A percentile compares a stretch with the other conserved stretches of the same genome.
phyloP scores from a whole-genome alignment of 2,113 vertebrate genomes.

The Petrocephalus microphthalmus region DNA sequence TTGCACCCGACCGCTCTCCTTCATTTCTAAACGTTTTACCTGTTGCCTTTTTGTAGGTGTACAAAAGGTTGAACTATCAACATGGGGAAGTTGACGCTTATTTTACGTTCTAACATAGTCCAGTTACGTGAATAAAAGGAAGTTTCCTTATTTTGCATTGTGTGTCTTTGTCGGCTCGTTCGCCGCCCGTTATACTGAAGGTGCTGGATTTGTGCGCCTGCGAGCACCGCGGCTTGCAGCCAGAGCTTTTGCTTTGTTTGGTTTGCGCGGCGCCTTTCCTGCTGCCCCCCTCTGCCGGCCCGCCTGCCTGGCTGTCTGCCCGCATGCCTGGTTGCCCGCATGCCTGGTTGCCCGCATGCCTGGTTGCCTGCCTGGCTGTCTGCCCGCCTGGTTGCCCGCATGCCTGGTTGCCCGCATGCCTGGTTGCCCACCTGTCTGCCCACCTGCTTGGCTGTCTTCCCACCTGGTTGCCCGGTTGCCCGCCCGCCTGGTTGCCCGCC shows the following conservation, averaged over 20 bases:
- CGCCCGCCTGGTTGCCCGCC: not conserved
- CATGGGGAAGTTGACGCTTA: constrained; percentile 58
- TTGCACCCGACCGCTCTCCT: not conserved
- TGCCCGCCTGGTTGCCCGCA: too few species aligned
- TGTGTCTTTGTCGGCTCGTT: not conserved
- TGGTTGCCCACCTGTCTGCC: too few species aligned
- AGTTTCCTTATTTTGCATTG: constrained; percentile 1
- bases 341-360: too few species aligned
- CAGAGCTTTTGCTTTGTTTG: not conserved
- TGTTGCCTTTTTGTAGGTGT: constrained; percentile 58
- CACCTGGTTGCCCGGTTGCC: too few species aligned
- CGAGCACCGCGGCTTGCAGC: not conserved
- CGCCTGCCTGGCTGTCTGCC: too few species aligned
- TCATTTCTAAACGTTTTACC: constrained; percentile 45
- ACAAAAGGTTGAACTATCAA: constrained; percentile 55
- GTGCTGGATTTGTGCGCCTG: not conserved
- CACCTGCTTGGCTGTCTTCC: too few species aligned
- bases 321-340: too few species aligned
- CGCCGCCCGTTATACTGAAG: not conserved
- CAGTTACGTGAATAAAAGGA: constrained; percentile 61
- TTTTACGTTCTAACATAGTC: constrained; percentile 69
- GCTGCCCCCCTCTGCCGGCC: not conserved
- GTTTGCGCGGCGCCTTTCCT: not conserved
- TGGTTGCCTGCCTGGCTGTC: too few species aligned
- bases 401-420: too few species aligned